These are phyloP conservation scores for Drosophila bipectinata DNA, from an alignment of 1,140 invertebrate genomes.

Conservation along the genomic window DNA sequence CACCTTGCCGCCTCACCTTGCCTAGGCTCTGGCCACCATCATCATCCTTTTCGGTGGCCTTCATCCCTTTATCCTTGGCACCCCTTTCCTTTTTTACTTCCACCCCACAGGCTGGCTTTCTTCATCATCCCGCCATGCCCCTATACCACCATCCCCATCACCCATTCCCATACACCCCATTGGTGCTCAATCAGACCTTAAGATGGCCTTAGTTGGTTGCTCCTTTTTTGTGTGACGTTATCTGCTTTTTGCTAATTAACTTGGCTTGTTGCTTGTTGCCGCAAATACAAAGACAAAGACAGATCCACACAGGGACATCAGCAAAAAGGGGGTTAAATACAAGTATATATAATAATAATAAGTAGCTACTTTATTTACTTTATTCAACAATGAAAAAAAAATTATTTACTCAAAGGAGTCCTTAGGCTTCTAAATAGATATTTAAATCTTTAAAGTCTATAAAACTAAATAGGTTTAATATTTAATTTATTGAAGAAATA, in stretches of 20 bases:
- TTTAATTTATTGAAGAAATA: no score
- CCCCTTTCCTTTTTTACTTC: slow-evolving; percentile 4
- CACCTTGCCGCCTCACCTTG: neutral
- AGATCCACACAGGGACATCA: slow-evolving; percentile 1
- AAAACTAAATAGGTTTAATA: no score
- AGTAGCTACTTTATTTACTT: neutral
- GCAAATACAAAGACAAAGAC: slow-evolving; percentile 26
- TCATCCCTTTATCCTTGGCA: slow-evolving; percentile 8
- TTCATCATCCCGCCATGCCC: neutral
- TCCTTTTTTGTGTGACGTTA: slow-evolving; percentile 76
- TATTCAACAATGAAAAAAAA: no score
- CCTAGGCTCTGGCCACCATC: neutral
- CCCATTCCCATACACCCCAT: neutral
- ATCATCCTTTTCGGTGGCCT: neutral
- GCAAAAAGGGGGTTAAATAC: neutral
- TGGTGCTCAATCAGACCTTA: slow-evolving; percentile 39
- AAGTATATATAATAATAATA: neutral
- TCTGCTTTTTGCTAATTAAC: slow-evolving; percentile 80
- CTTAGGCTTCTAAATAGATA: no score
- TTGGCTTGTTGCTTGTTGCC: slow-evolving; percentile 68
- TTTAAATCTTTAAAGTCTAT: no score
- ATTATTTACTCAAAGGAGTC: no score
- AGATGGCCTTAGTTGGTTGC: slow-evolving; percentile 67
- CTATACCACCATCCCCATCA: no score
- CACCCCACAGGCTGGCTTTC: no score